Percentiles rank a stretch among this genome's conserved stretches.
phyloP scores from a whole-genome alignment of 2,888 invertebrate genomes.

The Leptinotarsa rubiginosa region DNA sequence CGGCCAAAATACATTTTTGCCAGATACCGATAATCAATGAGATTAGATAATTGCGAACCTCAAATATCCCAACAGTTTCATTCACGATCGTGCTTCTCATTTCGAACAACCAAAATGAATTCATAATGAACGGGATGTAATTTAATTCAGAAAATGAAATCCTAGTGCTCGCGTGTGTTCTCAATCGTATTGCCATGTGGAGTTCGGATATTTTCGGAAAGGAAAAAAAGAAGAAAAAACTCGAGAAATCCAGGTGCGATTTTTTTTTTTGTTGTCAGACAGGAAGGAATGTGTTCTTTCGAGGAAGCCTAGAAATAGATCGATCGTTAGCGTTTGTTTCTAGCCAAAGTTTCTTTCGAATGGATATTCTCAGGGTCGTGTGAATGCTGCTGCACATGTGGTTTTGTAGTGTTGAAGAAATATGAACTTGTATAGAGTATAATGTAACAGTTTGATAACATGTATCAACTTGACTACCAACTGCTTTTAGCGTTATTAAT shows the following conservation, averaged over 20 bases:
- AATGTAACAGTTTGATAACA: neutral
- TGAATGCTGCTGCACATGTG: neutral
- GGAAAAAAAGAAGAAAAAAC: slow-evolving; percentile 32
- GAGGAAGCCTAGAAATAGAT: slow-evolving; percentile 6
- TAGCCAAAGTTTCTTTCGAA: too few relatives aligned
- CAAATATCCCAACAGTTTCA: slow-evolving; percentile 24
- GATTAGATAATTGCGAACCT: slow-evolving; percentile 41
- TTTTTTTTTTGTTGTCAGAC: slow-evolving; percentile 14
- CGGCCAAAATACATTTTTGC: neutral
- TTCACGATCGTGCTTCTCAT: neutral
- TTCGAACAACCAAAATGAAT: neutral
- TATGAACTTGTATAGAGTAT: neutral
- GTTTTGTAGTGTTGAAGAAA: slow-evolving; percentile 5
- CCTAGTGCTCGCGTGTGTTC: neutral
- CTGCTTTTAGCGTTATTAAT: neutral
- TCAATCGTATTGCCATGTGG: slow-evolving; percentile 2
- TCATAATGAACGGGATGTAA: neutral
- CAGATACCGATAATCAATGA: slow-evolving; percentile 35
- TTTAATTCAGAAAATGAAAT: slow-evolving; percentile 1
- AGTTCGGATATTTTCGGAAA: slow-evolving; percentile 32
- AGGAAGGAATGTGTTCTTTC: neutral
- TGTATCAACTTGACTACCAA: neutral
- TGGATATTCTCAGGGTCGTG: slow-evolving; percentile 1
- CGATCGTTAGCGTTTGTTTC: neutral
- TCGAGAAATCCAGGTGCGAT: slow-evolving; percentile 40